phyloP scores from a whole-genome alignment of 1,140 invertebrate species.

The Spodoptera frugiperda region DNA sequence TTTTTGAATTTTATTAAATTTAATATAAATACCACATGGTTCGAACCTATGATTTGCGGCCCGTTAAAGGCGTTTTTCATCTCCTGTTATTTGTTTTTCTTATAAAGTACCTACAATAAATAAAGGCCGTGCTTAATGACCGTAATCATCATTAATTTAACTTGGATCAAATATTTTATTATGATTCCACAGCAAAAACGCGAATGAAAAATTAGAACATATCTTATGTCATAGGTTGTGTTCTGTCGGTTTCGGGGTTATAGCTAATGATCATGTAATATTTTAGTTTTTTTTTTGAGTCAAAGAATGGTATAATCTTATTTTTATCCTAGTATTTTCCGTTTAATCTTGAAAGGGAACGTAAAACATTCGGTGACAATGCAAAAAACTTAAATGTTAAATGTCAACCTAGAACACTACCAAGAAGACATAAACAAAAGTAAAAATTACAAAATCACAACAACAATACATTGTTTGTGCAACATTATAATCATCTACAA shows the following conservation, averaged over 20 bases:
- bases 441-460: neutral
- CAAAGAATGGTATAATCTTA: neutral
- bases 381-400: neutral
- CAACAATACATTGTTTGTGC: neutral
- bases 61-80: too few species aligned
- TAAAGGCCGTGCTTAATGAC: constrained; percentile 15
- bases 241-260: neutral
- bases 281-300: too few species aligned
- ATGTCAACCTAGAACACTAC: neutral
- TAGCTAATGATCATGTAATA: too few species aligned
- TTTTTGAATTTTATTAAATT: too few species aligned
- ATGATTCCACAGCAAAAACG: neutral
- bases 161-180: constrained; percentile 26
- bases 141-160: constrained; percentile 33
- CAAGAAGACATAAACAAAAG: neutral
- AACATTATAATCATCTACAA: constrained; percentile 1
- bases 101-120: neutral
- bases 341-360: neutral
- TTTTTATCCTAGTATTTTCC: neutral
- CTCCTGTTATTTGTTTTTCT: too few species aligned
- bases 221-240: neutral
- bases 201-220: constrained; percentile 26
- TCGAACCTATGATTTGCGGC: too few species aligned
- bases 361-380: neutral
- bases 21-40: too few species aligned